Percentiles rank a stretch among this genome's conserved stretches.
phyloP scores from a whole-genome alignment of 1,140 invertebrate genomes.

The Drosophila fuyamai region DNA sequence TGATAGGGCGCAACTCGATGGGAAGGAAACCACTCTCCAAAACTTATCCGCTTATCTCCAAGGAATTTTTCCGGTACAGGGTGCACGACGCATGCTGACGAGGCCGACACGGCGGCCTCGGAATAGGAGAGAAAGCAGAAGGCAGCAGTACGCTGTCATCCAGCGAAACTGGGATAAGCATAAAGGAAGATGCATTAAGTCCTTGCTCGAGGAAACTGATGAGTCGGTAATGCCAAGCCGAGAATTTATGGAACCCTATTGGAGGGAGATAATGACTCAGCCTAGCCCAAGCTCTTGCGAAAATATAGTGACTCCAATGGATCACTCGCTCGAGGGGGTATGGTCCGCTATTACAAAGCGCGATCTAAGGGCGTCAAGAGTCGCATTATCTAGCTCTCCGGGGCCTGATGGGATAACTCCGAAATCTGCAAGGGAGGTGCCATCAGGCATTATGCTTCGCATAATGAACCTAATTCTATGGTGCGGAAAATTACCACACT shows the following conservation, averaged over 20 bases:
- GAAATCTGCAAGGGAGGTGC: conserved; percentile 13
- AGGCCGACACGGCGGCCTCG: conserved; percentile 4
- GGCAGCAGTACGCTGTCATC: conserved; percentile 21
- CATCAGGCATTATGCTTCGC: no score
- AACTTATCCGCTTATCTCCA: no score
- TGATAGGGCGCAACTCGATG: no score
- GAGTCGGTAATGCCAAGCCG: no score
- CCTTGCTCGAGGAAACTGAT: no score
- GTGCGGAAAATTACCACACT: conserved; percentile 17
- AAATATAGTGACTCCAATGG: background rate
- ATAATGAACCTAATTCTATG: conserved; percentile 42
- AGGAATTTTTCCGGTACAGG: background rate
- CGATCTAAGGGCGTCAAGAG: background rate
- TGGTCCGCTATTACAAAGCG: conserved; percentile 9
- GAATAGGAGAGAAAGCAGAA: conserved; percentile 4
- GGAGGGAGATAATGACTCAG: conserved; percentile 21
- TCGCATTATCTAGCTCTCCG: conserved; percentile 2
- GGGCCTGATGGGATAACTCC: conserved; percentile 19
- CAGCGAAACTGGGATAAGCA: conserved; percentile 27
- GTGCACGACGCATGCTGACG: conserved; percentile 7
- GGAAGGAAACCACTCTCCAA: no score
- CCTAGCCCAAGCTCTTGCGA: conserved; percentile 3
- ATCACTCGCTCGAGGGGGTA: conserved; percentile 11
- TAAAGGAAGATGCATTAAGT: no score
- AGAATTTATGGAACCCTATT: background rate